Base-by-base conservation (phyloP, 2,888 invertebrate species). In the Cryptus viduatorius region DNA sequence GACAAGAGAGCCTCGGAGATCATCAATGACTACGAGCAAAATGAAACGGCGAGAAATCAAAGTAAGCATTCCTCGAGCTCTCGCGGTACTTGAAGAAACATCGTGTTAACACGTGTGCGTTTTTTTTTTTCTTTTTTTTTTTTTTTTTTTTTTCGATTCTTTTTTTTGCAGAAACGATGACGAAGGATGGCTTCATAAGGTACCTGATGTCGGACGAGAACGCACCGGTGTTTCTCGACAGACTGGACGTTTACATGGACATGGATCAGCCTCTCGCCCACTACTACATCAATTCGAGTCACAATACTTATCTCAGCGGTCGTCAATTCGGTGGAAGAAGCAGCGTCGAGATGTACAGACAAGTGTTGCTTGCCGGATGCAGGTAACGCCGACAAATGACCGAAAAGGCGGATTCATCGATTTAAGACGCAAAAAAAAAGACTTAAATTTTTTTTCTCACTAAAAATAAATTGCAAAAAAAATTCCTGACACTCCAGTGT, bases 191-290 rank as follows among this genome's bases (percentile, higher is more conserved):
- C 50, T 96, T 99, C 89, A 98, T 99, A 94, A 97, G 99, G 84
- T 99, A 99, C 95, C 96, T 99, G 88, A 99, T 99, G 99, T 99
- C 99, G 0, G 99, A 99, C 94, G 99, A 99, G 94, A 99, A 99
- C 94, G 99, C 99, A 0, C 99, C 99, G 0, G 99, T 99, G 86
- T 99, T 99, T 94, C 95, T 99, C 88, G 99, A 99, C 94, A 96
- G 99, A n/a, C 95, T 99, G 89, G 99, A 99, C 93, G 97, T 98
- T 91, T 98, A 98, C 92, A 98, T 97, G 98, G 99, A 99, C 88
- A 99, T 99, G 99, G 99, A 99, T 93, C 99, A 99, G 93, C 98
- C 99, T 0, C 94, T 99, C 77, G 97, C 98, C 8, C 99, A 99
- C 94, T 99, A 99, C 94, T 99, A 99, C 94, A 99, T 99, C 92